These are phyloP conservation scores for Dolichotis patagonum DNA, from an alignment of 2,113 vertebrate genomes.

Conservation along the genomic window DNA sequence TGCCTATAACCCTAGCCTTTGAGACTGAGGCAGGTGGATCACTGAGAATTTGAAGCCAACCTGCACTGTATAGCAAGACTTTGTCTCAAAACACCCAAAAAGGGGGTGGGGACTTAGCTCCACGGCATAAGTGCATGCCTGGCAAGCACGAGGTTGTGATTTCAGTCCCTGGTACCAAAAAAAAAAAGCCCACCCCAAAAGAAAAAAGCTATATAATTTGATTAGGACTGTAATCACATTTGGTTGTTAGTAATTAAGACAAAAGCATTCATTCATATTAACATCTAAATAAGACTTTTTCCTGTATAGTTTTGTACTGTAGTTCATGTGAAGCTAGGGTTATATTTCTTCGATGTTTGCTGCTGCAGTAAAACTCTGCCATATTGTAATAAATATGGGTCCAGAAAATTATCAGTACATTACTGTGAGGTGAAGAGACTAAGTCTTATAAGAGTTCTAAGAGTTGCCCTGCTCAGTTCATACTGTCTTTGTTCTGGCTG, in stretches of 20 bases:
- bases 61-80: neutral
- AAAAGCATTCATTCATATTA: slow-evolving; percentile 39
- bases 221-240: slow-evolving; percentile 28
- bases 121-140: no score
- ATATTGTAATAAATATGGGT: neutral
- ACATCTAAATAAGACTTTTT: slow-evolving; percentile 24
- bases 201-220: neutral
- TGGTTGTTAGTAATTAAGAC: slow-evolving; percentile 40
- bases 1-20: neutral
- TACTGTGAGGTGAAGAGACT: neutral
- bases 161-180: no score
- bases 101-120: neutral
- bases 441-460: neutral
- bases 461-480: neutral
- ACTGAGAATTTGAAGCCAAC: neutral
- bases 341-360: slow-evolving; percentile 12
- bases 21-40: neutral
- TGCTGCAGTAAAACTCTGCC: neutral
- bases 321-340: slow-evolving; percentile 33
- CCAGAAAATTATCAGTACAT: neutral
- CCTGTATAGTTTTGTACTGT: neutral
- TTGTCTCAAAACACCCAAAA: neutral
- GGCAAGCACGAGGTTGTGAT: no score
- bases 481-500: neutral
- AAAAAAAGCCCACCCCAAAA: neutral